Percentiles rank a stretch among this genome's conserved stretches.
phyloP scores from a whole-genome alignment of 2,888 invertebrate species.

The Ramazzottius varieornatus region DNA sequence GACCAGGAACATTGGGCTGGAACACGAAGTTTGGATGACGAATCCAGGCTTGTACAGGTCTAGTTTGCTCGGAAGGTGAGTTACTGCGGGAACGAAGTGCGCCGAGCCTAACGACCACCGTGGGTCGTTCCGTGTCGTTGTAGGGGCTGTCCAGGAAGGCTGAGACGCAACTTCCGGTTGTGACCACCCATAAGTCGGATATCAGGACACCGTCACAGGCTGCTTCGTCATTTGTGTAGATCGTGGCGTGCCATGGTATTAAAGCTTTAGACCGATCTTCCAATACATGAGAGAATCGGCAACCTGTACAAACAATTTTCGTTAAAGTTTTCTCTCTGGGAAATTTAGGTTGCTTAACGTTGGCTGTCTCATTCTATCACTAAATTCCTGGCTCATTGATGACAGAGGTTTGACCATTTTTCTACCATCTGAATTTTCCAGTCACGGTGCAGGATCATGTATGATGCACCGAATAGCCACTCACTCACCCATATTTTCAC shows the following conservation, averaged over 20 bases:
- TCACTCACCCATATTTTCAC: neutral
- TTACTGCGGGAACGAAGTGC: neutral
- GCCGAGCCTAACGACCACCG: neutral
- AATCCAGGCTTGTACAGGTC: neutral
- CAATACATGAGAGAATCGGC: no score
- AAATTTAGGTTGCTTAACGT: no score
- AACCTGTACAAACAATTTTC: no score
- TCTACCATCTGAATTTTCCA: no score
- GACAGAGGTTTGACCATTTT: no score
- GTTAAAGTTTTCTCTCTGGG: no score
- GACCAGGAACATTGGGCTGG: neutral
- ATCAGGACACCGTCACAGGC: neutral
- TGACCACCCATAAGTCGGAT: neutral
- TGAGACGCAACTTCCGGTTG: neutral
- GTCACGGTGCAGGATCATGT: no score
- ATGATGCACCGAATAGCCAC: no score
- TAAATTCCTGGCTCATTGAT: no score
- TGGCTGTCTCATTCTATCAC: no score
- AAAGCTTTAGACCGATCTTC: no score
- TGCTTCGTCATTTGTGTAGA: neutral
- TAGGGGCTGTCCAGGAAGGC: neutral
- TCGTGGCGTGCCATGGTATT: neutral
- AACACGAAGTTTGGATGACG: neutral
- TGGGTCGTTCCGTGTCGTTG: conserved; percentile 1
- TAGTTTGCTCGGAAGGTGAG: neutral